Percentiles rank a stretch among this genome's conserved stretches.
Conservation (phyloP, 2,113 vertebrate species). For the Esox niger region DNA sequence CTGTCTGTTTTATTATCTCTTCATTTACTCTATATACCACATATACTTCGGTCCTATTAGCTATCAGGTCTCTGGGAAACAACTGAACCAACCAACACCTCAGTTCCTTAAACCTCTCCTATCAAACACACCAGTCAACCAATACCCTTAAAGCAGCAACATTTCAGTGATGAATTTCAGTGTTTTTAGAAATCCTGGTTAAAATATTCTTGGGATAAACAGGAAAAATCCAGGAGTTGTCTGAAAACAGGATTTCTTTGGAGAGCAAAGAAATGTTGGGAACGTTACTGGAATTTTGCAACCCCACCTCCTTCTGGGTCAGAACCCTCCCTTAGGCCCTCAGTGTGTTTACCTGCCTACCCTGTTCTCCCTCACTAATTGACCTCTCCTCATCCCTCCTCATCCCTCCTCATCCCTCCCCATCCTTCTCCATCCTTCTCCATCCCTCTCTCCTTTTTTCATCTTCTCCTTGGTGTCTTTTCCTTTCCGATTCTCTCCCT, state of each 20-base stretch:
- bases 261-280: no score
- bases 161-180: no score
- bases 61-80: slow-evolving; percentile 38
- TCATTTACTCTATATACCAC: no score
- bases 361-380: slow-evolving; percentile 67
- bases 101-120: slow-evolving; percentile 37
- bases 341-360: slow-evolving; percentile 71
- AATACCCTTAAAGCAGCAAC: slow-evolving; percentile 8
- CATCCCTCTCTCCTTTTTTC: slow-evolving; percentile 16
- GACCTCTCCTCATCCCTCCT: slow-evolving; percentile 73
- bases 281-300: no score
- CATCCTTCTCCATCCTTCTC: slow-evolving; percentile 43
- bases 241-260: no score
- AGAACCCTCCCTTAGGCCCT: slow-evolving; percentile 64
- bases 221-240: no score
- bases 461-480: background rate
- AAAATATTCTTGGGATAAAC: no score
- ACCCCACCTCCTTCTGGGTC: slow-evolving; percentile 33
- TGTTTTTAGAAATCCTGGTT: no score
- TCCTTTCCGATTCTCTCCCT: background rate
- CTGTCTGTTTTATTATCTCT: no score
- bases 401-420: slow-evolving; percentile 19
- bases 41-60: slow-evolving; percentile 26
- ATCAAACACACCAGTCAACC: no score
- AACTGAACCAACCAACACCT: slow-evolving; percentile 32